Base-by-base conservation (phyloP, 2,113 vertebrate species). In the Redunca redunca region DNA sequence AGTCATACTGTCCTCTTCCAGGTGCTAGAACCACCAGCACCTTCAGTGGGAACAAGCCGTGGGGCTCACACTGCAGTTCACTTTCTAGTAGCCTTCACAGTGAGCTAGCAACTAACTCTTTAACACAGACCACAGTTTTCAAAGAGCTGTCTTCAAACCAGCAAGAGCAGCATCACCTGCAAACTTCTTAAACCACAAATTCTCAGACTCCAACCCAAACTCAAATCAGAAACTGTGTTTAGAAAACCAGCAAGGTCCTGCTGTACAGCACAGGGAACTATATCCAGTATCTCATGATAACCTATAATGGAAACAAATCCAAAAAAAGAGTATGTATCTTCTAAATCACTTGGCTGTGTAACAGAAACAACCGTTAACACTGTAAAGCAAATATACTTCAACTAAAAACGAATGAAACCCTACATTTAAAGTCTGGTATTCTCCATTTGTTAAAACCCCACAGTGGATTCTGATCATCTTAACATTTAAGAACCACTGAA, bases 11-110 rank as follows among this genome's bases (percentile, higher is more conserved):
- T n/a, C 19, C n/a, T 8, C 21, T 82, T 77, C 14, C 11, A n/a
- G 25, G 36, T 7, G 2, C 21, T 16, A 6, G 28, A 80, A 81
- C 6, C 40, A 71, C n/a, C 11, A 28, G 6, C 40, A 19, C 71
- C 28, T 78, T 80, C n/a, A 52, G 36, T 0, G 10, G 9, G 48
- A 88, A 10, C 4, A 52, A 60, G 19, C 3, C 5, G 1, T 2
- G 14, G 26, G 28, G 8, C 8, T 55, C 3, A 28, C 9, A 23
- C 0, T 7, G 19, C 1, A 23, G 25, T 33, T 25, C 28, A 9
- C 28, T 33, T 64, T 25, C 5, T 3, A 25, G 50, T 5, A 40
- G 43, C 11, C 7, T 88, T n/a, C 15, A 62, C n/a, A 6, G 9
- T 40, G 21, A 52, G n/a, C 71, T 46, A 26, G 17, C 15, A 53